Percentiles rank a stretch among this genome's conserved stretches.
These are phyloP conservation scores for Nephrotoma appendiculata DNA, from an alignment of 2,888 invertebrate species.

Conservation along the genomic window DNA sequence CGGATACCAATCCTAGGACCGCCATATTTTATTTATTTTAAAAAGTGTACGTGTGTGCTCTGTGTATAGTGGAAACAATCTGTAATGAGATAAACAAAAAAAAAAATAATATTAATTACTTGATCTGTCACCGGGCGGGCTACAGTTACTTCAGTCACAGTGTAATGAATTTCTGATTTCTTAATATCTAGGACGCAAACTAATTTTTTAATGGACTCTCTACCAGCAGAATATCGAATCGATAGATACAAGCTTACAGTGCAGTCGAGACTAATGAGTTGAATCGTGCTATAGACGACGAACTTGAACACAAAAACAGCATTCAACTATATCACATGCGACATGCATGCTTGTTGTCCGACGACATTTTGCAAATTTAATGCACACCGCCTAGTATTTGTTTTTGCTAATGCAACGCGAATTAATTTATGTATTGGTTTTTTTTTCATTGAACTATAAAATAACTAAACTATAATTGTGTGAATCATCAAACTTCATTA, in stretches of 20 bases:
- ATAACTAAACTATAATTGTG: neutral
- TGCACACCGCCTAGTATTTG: neutral
- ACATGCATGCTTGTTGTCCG: neutral
- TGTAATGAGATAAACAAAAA: neutral
- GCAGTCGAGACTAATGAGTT: neutral
- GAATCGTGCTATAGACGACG: neutral
- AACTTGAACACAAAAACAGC: neutral
- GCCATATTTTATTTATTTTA: conserved; percentile 40
- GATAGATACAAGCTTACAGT: no score
- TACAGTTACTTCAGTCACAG: neutral
- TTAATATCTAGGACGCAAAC: no score
- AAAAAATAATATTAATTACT: no score
- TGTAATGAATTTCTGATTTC: no score
- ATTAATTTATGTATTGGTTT: neutral
- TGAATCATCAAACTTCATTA: neutral
- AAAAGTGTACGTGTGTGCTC: neutral
- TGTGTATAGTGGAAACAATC: neutral
- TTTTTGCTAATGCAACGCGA: neutral
- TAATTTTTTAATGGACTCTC: no score
- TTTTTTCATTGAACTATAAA: neutral
- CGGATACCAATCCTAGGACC: conserved; percentile 70
- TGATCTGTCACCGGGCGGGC: no score
- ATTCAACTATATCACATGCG: neutral
- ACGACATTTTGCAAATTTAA: neutral
- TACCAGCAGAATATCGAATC: no score